These are phyloP conservation scores for Echinarachnius parma DNA, from an alignment of 53 echinoderm and acorn worm species.

Conservation along the genomic window DNA sequence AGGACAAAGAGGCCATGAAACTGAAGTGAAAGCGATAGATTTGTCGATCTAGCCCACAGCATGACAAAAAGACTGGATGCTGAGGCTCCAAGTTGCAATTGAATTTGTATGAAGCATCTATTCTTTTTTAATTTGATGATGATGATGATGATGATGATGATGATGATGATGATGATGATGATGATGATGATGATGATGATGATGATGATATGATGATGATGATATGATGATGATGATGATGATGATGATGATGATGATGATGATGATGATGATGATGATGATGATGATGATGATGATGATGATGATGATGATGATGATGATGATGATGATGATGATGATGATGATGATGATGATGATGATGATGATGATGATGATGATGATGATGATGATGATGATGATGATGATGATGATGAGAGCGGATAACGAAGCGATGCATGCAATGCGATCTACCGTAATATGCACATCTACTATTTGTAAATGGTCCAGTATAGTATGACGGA, in stretches of 20 bases:
- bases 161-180: conserved; percentile 14
- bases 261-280: not conserved
- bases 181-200: conserved; percentile 26
- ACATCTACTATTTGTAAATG: no score
- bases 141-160: conserved; percentile 22
- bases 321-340: not conserved
- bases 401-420: not conserved
- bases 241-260: not conserved
- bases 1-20: no score
- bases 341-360: not conserved
- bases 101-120: no score
- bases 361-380: conserved; percentile 1
- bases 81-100: no score
- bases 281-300: not conserved
- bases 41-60: no score
- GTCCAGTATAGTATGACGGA: no score
- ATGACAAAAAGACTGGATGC: no score
- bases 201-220: conserved; percentile 11
- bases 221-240: conserved; percentile 5
- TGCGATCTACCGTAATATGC: no score
- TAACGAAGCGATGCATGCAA: no score
- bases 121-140: no score
- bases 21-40: no score
- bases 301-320: not conserved
- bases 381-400: not conserved